Evolutionary conservation across 2,888 invertebrate species (phyloP).

Genomic region (Pantelozetes paolii): DNA sequence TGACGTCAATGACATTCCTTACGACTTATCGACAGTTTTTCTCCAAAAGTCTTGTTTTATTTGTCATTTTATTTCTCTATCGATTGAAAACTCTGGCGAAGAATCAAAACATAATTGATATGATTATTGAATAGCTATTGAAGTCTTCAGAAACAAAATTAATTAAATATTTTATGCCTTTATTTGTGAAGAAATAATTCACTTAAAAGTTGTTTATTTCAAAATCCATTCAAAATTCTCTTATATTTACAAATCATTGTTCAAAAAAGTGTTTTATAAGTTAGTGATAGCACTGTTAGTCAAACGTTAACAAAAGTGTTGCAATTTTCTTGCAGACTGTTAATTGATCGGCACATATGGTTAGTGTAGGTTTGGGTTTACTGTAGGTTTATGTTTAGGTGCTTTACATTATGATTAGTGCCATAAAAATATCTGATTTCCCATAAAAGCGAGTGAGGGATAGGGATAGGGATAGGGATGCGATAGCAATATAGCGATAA

Average conservation of each 20-base stretch:
- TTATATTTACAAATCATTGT: too few species aligned
- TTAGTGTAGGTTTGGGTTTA: constrained; percentile 3
- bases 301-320: not conserved
- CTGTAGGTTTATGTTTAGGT: not conserved
- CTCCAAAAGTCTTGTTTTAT: not conserved
- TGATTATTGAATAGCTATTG: not conserved
- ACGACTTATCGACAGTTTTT: constrained; percentile 7
- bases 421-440: constrained; percentile 31
- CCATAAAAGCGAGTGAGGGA: constrained; percentile 15
- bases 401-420: not conserved
- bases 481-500: not conserved
- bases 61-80: not conserved
- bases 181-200: too few species aligned
- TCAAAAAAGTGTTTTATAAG: too few species aligned
- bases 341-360: constrained; percentile 6
- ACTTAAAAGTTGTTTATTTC: too few species aligned
- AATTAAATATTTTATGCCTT: too few species aligned
- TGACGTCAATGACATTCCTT: constrained; percentile 1
- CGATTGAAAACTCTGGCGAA: not conserved
- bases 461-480: not conserved
- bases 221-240: too few species aligned
- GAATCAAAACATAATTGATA: not conserved
- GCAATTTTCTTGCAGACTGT: not conserved
- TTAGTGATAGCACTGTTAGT: not conserved
- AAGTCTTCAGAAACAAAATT: not conserved